These are phyloP conservation scores for Mesoclemmys tuberculata DNA, from an alignment of 2,113 vertebrate species.

Conservation along the genomic window DNA sequence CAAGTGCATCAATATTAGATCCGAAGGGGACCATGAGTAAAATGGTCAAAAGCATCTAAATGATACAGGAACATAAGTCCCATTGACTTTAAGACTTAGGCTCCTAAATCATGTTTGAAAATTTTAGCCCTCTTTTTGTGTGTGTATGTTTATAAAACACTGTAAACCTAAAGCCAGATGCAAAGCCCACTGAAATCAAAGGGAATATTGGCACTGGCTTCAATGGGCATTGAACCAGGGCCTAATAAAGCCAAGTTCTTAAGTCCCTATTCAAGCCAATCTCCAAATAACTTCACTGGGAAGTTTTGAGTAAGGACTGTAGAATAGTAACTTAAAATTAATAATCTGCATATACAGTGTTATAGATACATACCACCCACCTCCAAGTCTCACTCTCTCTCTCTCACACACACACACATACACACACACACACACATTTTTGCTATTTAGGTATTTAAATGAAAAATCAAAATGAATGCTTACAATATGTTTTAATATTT, in stretches of 20 bases:
- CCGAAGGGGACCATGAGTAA: background rate
- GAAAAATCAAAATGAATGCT: slow-evolving; percentile 28
- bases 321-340: background rate
- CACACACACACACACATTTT: background rate
- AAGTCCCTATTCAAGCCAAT: background rate
- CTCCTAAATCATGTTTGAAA: background rate
- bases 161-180: background rate
- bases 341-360: background rate
- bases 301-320: background rate
- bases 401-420: background rate
- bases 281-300: background rate
- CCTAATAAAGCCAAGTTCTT: background rate
- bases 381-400: background rate
- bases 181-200: background rate
- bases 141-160: background rate
- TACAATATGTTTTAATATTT: slow-evolving; percentile 43
- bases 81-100: background rate
- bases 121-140: background rate
- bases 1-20: background rate
- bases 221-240: background rate
- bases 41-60: background rate
- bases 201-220: background rate
- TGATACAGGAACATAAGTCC: background rate
- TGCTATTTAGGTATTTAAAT: background rate
- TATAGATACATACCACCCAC: background rate